Percentiles rank a stretch among this genome's conserved stretches.
These are phyloP conservation scores for Rambutsinella grinnellia DNA, from an alignment of 2,888 invertebrate genomes.

Conservation along the genomic window DNA sequence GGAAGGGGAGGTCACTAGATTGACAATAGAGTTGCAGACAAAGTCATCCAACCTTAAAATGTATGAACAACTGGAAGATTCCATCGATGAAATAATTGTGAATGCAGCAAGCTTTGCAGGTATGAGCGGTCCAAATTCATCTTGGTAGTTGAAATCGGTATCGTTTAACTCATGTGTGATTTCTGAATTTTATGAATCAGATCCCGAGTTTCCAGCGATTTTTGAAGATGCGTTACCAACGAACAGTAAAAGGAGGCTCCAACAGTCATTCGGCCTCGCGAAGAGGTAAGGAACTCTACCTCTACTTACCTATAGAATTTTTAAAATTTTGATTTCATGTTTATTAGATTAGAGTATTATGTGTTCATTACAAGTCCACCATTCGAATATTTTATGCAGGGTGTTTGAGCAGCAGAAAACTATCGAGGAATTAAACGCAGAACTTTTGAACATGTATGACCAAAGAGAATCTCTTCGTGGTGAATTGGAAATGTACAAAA, in stretches of 20 bases:
- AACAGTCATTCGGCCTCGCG: slow-evolving; percentile 12
- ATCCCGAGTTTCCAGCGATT: too few species aligned
- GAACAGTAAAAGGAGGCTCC: not conserved
- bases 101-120: slow-evolving; percentile 7
- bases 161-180: too few species aligned
- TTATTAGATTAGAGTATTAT: too few species aligned
- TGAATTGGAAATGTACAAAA: not conserved
- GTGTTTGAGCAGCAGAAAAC: slow-evolving; percentile 9
- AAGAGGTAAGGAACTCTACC: too few species aligned
- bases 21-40: slow-evolving; percentile 7
- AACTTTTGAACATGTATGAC: slow-evolving; percentile 10
- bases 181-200: too few species aligned
- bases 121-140: too few species aligned
- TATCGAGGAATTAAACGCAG: not conserved
- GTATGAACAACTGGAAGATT: slow-evolving; percentile 14
- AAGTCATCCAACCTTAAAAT: slow-evolving; percentile 9
- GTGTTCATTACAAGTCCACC: too few species aligned
- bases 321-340: too few species aligned
- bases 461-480: not conserved
- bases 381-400: slow-evolving; percentile 5
- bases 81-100: slow-evolving; percentile 13
- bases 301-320: too few species aligned
- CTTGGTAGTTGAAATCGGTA: not conserved
- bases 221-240: not conserved
- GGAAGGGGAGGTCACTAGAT: slow-evolving; percentile 1